A percentile compares a stretch with the other conserved stretches of the same genome.
phyloP scores from a whole-genome alignment of 2,797 vertebrate species.

The Siniperca scherzeri region DNA sequence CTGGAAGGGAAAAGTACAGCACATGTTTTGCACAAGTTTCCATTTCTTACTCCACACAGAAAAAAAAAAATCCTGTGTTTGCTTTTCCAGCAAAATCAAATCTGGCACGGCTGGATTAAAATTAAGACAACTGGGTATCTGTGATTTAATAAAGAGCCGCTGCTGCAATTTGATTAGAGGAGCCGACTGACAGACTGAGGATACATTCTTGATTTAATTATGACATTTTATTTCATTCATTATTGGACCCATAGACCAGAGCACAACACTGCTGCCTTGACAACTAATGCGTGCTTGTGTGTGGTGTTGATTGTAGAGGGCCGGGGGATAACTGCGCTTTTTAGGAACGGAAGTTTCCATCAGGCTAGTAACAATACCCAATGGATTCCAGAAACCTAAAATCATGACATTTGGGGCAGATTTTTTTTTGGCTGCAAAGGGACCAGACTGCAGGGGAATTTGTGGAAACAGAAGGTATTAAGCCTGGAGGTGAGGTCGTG shows the following conservation, averaged over 20 bases:
- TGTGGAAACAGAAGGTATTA: conserved; percentile 7
- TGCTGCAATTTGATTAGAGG: conserved; percentile 50
- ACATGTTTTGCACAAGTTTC: conserved; percentile 37
- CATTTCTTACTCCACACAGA: background rate
- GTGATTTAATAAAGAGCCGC: conserved; percentile 66
- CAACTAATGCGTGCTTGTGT: conserved; percentile 45
- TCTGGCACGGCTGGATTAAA: conserved; percentile 48
- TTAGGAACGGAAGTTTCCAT: conserved; percentile 22
- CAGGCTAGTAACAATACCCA: conserved; percentile 1
- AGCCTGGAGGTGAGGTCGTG: background rate
- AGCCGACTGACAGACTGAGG: conserved; percentile 36
- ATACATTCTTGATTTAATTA: conserved; percentile 64
- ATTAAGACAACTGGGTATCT: conserved; percentile 49
- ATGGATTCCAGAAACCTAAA: conserved; percentile 14
- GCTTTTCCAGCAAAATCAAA: conserved; percentile 48
- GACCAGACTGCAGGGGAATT: background rate
- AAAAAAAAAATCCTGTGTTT: conserved; percentile 5
- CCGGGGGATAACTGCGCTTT: conserved; percentile 14
- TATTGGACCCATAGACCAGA: conserved; percentile 40
- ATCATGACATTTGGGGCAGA: conserved; percentile 20
- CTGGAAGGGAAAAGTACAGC: conserved; percentile 8
- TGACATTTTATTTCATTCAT: conserved; percentile 63
- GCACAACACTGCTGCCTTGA: conserved; percentile 31
- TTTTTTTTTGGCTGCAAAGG: background rate
- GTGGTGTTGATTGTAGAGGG: conserved; percentile 30